Base-by-base conservation (phyloP, 2,888 invertebrate species). In the Helleia helle region DNA sequence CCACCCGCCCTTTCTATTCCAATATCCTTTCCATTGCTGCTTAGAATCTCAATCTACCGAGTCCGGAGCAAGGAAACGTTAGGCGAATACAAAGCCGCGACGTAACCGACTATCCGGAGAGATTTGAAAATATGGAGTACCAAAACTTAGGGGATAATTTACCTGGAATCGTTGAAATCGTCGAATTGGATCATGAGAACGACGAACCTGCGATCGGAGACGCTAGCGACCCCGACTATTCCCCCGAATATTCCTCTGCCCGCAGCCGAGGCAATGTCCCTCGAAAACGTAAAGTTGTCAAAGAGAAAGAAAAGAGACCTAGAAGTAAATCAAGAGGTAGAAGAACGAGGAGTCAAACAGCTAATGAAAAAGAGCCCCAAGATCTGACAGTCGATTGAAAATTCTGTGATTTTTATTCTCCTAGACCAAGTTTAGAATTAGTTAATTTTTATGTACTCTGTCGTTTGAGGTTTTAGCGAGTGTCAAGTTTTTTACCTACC, bases 21-120 rank as follows among this genome's bases (percentile, higher is more conserved):
- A 64, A 69, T 15, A 9, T 15, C 30, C 39, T 25, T 39, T 30
- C 24, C 30, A 30, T 30, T 31, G 24, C 24, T 36, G 36, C 18
- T 25, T 39, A 84, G 84, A 84, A 84, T 65, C 73, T 84, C 65
- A 83, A 83, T 70, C 58, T 83, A 62, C 83, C 84, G 68, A 70
- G 53, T 54, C 66, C 63, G 59, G 59, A 41, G 56, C 56, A 52
- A 58, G 62, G 47, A 59, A n/a, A n/a, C n/a, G n/a, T n/a, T n/a
- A 62, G 44, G 69, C 68, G 34, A n/a, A 69, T 76, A 42, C 46
- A 50, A 7, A 52, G 68, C n/a, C n/a, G n/a, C 34, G 83, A 83
- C 58, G 70, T 62, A 51, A 61, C 67, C 13, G 83, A 84, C 49
- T 72, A 62, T 51, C 64, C 57, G 11, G 62, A 65, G 25, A 41